Evolutionary conservation across 2,888 invertebrate genomes (phyloP).

Genomic region (Ormyrus thymus): DNA sequence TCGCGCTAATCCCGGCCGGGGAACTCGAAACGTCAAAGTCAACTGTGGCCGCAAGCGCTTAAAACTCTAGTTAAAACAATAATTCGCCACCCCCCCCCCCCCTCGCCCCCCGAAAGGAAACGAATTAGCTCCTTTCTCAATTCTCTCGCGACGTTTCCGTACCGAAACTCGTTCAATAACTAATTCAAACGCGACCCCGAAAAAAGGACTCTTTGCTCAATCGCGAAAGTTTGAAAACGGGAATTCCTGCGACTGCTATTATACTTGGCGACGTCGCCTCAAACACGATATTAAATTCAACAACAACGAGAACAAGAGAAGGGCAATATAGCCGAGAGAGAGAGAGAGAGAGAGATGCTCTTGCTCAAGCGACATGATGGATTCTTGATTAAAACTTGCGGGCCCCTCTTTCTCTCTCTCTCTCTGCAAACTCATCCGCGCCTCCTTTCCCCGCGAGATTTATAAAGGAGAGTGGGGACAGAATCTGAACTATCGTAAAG

Average conservation of each 20-base stretch:
- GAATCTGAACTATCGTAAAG: conserved; percentile 32
- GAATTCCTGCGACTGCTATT: conserved; percentile 25
- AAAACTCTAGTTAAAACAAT: conserved; percentile 29
- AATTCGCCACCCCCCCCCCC: neutral
- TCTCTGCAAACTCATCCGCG: conserved; percentile 6
- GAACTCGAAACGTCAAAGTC: conserved; percentile 3
- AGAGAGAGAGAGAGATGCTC: conserved; percentile 23
- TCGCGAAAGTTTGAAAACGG: conserved; percentile 28
- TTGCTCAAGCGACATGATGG: conserved; percentile 43
- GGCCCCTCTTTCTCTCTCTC: neutral
- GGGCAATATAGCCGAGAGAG: neutral
- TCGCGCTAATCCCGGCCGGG: too few species aligned
- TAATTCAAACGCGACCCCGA: conserved; percentile 13
- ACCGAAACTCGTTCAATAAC: conserved; percentile 27
- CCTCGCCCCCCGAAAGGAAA: neutral
- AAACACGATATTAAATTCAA: conserved; percentile 44
- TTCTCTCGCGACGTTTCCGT: neutral
- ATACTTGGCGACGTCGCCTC: neutral
- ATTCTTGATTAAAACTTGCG: conserved; percentile 57
- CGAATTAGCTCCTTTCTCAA: neutral
- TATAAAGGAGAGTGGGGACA: conserved; percentile 40
- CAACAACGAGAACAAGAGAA: conserved; percentile 21
- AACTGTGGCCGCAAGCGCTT: neutral
- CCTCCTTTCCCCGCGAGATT: conserved; percentile 17
- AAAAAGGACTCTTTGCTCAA: neutral